phyloP scores from a whole-genome alignment of 2,888 invertebrate genomes.

The Andrena hattorfiana region DNA sequence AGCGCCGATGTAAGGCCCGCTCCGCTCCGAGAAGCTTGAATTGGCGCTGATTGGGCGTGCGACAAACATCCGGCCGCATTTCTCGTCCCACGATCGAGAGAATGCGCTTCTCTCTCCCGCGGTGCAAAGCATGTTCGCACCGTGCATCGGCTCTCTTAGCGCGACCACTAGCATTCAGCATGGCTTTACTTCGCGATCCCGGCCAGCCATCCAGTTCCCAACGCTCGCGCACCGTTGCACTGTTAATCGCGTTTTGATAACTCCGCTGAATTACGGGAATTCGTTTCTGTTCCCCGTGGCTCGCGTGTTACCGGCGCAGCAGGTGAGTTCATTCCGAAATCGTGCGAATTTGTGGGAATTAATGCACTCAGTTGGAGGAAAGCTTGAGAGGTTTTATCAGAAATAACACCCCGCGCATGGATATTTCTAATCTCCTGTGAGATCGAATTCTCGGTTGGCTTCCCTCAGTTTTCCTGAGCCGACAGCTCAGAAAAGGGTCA shows the following conservation, averaged over 20 bases:
- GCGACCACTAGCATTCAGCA: background rate
- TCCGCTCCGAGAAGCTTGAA: slow-evolving; percentile 69
- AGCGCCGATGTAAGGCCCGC: slow-evolving; percentile 63
- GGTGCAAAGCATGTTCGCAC: background rate
- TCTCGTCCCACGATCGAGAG: slow-evolving; percentile 71
- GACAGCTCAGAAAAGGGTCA: too few relatives aligned
- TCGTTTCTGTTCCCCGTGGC: too few relatives aligned
- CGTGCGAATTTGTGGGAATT: too few relatives aligned
- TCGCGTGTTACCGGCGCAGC: too few relatives aligned
- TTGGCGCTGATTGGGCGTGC: slow-evolving; percentile 79
- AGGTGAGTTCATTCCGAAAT: background rate
- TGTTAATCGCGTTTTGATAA: slow-evolving; percentile 1
- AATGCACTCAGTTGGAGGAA: too few relatives aligned
- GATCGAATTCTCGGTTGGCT: background rate
- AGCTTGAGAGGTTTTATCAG: background rate
- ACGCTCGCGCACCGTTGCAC: background rate
- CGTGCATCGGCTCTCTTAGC: slow-evolving; percentile 2
- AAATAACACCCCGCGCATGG: background rate
- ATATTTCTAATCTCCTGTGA: too few relatives aligned
- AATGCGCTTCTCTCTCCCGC: slow-evolving; percentile 54
- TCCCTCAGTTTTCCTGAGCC: background rate
- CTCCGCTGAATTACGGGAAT: background rate
- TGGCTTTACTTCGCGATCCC: background rate
- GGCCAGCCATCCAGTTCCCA: background rate
- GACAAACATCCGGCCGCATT: slow-evolving; percentile 80